Evolutionary conservation across 2,113 vertebrate species (phyloP).

Genomic region (Cyrtonyx montezumae): DNA sequence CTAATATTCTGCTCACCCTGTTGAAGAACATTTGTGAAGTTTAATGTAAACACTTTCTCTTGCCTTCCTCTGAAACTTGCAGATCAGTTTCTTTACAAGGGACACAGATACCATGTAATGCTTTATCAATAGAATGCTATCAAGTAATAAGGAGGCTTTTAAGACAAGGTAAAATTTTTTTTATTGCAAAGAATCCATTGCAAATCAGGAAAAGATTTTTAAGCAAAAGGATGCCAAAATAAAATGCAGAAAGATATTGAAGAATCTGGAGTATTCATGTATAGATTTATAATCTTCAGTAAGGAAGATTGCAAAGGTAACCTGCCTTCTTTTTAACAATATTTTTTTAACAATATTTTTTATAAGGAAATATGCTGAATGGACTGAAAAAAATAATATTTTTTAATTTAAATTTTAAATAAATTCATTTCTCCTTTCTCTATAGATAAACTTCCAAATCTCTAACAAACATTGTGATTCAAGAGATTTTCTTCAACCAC

Average conservation of each 20-base stretch:
- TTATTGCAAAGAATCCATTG: neutral
- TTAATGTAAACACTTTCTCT: neutral
- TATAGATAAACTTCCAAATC: neutral
- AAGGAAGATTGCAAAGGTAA: neutral
- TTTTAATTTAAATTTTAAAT: neutral
- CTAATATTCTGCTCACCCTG: neutral
- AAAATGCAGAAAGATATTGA: neutral
- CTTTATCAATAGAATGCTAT: neutral
- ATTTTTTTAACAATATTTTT: neutral
- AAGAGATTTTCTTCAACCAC: neutral
- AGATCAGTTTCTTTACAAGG: neutral
- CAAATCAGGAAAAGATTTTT: neutral
- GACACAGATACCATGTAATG: neutral
- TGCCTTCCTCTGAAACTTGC: neutral
- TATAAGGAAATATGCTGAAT: neutral
- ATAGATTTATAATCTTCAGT: neutral
- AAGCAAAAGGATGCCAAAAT: neutral
- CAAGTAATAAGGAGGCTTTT: neutral
- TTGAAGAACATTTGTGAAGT: neutral
- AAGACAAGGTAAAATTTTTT: neutral
- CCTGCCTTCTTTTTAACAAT: neutral
- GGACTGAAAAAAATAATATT: neutral
- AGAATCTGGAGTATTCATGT: neutral
- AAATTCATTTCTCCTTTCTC: neutral
- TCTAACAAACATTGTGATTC: neutral